Conservation (phyloP, 1,140 invertebrate species). For the Lasioglossum albipes region DNA sequence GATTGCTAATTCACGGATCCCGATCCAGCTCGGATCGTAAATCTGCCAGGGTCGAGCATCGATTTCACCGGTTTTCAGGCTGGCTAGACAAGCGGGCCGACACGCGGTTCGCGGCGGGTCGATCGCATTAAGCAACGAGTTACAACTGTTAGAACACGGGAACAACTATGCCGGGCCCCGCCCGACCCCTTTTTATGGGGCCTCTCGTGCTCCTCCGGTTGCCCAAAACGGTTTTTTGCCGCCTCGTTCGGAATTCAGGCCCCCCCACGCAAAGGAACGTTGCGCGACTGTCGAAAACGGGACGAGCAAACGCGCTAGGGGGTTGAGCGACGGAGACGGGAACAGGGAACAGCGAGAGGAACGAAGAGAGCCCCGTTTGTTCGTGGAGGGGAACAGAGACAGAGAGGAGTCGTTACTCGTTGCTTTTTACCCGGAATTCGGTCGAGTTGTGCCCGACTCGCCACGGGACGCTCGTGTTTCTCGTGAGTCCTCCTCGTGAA, state of each 20-base stretch:
- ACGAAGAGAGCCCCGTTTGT: no score
- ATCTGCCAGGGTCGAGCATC: slow-evolving; percentile 47
- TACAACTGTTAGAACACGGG: slow-evolving; percentile 68
- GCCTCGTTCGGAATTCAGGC: slow-evolving; percentile 49
- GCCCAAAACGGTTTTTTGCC: slow-evolving; percentile 61
- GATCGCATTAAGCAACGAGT: slow-evolving; percentile 57
- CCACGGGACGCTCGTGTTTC: slow-evolving; percentile 45
- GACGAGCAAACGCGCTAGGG: background rate
- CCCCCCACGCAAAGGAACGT: slow-evolving; percentile 2
- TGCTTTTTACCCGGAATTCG: slow-evolving; percentile 61
- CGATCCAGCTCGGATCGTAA: slow-evolving; percentile 34
- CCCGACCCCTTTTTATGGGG: slow-evolving; percentile 46
- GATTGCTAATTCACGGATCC: slow-evolving; percentile 44
- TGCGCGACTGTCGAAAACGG: slow-evolving; percentile 2
- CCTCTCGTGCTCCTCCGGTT: slow-evolving; percentile 31
- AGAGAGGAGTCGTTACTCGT: slow-evolving; percentile 47
- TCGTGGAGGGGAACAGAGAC: background rate
- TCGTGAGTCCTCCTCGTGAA: slow-evolving; percentile 12
- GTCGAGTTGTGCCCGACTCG: slow-evolving; percentile 45
- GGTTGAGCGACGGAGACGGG: slow-evolving; percentile 14
- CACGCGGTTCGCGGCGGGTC: slow-evolving; percentile 44
- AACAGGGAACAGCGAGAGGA: background rate
- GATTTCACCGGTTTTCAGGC: slow-evolving; percentile 60
- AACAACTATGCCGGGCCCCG: slow-evolving; percentile 39
- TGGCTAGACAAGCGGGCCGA: slow-evolving; percentile 55